Evolutionary conservation across 2,888 invertebrate species (phyloP).

Genomic region (Napeogenes inachia): DNA sequence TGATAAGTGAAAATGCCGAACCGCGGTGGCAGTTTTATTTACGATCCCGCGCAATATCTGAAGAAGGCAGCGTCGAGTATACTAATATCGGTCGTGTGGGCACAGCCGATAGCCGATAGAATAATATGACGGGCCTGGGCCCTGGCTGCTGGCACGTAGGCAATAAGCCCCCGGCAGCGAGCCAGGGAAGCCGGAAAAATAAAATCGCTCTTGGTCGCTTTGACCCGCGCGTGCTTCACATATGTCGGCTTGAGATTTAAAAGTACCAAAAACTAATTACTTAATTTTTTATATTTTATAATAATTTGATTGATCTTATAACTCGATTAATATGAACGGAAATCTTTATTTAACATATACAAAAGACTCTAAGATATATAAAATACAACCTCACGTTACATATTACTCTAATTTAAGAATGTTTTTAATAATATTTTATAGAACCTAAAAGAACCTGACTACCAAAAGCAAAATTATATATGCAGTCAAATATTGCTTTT

Average conservation of each 20-base stretch:
- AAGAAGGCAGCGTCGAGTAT: slow-evolving; percentile 63
- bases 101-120: slow-evolving; percentile 71
- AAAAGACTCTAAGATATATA: no score
- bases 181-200: slow-evolving; percentile 69
- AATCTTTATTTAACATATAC: no score
- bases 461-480: slow-evolving; percentile 16
- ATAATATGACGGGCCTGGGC: slow-evolving; percentile 72
- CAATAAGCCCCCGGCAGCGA: slow-evolving; percentile 72
- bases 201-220: slow-evolving; percentile 64
- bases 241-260: slow-evolving; percentile 23
- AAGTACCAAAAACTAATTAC: neutral
- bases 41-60: slow-evolving; percentile 69
- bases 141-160: slow-evolving; percentile 71
- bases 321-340: no score
- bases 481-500: slow-evolving; percentile 23
- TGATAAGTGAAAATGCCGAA: slow-evolving; percentile 48
- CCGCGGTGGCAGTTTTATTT: slow-evolving; percentile 62
- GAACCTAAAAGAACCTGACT: slow-evolving; percentile 11
- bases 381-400: no score
- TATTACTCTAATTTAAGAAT: neutral
- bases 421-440: slow-evolving; percentile 3
- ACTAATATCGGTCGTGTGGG: slow-evolving; percentile 72
- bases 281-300: no score
- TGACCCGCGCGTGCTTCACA: slow-evolving; percentile 54
- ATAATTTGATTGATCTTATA: no score